Evolutionary conservation across 2,113 vertebrate genomes (phyloP).

Genomic region (Chitala chitala): DNA sequence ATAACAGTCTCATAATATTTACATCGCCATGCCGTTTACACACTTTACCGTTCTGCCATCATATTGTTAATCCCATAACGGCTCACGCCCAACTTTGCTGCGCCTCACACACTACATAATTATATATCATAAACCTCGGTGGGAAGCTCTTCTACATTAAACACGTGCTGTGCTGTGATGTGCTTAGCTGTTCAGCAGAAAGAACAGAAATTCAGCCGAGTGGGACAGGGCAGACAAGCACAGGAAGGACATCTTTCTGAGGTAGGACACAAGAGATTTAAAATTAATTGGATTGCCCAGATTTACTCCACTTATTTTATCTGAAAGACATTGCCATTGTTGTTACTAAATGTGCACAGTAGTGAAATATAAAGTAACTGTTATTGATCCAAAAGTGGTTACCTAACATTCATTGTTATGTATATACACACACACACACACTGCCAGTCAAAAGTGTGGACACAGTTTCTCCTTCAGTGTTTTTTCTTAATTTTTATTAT

Average conservation of each 20-base stretch:
- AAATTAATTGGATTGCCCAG: background rate
- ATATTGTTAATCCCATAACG: background rate
- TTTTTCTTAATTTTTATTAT: too few relatives aligned
- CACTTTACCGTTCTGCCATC: too few relatives aligned
- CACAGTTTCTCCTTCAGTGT: too few relatives aligned
- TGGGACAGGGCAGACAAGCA: background rate
- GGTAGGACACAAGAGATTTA: background rate
- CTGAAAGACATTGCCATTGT: background rate
- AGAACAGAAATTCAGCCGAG: conserved; percentile 8
- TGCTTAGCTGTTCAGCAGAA: background rate
- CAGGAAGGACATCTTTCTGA: background rate
- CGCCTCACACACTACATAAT: background rate
- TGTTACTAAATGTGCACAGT: background rate
- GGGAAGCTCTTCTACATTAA: background rate
- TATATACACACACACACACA: too few relatives aligned
- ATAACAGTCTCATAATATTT: too few relatives aligned
- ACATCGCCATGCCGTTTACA: too few relatives aligned
- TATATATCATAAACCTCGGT: background rate
- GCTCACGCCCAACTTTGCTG: background rate
- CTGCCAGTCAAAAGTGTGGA: too few relatives aligned
- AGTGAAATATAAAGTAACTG: background rate
- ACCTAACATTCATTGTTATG: background rate
- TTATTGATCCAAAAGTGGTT: conserved; percentile 3
- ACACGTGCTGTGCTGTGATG: background rate
- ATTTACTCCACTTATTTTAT: conserved; percentile 1